Percentiles rank a stretch among this genome's conserved stretches.
These are phyloP conservation scores for Machimus rusticus DNA, from an alignment of 2,888 invertebrate species.

Conservation along the genomic window DNA sequence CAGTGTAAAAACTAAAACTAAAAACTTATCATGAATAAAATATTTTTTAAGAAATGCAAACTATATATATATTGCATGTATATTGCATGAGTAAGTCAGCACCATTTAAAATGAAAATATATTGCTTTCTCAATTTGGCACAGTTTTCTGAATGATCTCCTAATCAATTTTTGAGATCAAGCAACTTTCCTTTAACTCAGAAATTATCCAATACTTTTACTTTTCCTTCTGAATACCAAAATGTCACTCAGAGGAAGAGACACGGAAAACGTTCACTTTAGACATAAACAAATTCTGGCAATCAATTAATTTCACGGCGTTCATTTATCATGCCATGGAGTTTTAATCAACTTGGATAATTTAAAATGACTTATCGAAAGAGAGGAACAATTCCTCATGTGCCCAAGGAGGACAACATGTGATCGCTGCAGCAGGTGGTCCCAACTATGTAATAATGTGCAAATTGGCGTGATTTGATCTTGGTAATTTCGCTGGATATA, in stretches of 20 bases:
- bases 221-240: background rate
- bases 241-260: background rate
- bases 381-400: background rate
- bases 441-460: background rate
- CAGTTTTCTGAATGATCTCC: background rate
- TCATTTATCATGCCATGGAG: background rate
- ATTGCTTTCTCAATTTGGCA: too few species aligned
- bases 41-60: too few species aligned
- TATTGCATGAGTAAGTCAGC: too few species aligned
- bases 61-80: too few species aligned
- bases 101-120: too few species aligned
- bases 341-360: background rate
- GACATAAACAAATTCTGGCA: background rate
- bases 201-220: background rate
- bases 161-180: background rate
- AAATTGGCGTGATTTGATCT: conserved; percentile 4
- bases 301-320: background rate
- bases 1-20: too few species aligned
- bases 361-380: background rate
- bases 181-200: background rate
- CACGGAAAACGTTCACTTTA: background rate
- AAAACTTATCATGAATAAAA: too few species aligned
- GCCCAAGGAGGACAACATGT: background rate
- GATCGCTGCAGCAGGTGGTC: background rate
- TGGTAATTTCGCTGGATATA: background rate